Percentiles rank a stretch among this genome's conserved stretches.
These are phyloP conservation scores for Eurosta solidaginis DNA, from an alignment of 1,140 invertebrate species.

Conservation along the genomic window DNA sequence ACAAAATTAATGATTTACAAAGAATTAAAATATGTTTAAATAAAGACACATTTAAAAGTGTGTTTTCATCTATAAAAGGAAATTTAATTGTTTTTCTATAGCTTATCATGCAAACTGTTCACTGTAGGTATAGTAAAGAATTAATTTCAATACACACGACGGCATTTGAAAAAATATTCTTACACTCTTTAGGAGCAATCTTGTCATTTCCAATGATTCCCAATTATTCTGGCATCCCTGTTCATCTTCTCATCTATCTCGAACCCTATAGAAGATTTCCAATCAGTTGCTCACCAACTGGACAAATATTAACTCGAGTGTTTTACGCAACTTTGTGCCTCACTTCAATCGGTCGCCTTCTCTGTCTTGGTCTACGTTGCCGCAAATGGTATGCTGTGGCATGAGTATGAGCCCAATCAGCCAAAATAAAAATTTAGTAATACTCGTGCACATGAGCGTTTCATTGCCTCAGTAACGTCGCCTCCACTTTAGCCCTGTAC, in stretches of 20 bases:
- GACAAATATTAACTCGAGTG: not conserved
- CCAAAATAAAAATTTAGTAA: not conserved
- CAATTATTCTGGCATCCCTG: not conserved
- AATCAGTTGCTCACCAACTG: not conserved
- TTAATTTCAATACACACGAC: too few species aligned
- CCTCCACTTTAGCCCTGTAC: conserved; percentile 8
- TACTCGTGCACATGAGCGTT: not conserved
- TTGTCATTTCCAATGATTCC: not conserved
- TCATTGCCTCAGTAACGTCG: conserved; percentile 29
- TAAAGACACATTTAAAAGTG: too few species aligned
- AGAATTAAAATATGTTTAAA: too few species aligned
- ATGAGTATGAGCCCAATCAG: not conserved
- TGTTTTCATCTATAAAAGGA: too few species aligned
- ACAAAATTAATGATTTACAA: not conserved
- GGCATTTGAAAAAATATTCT: too few species aligned
- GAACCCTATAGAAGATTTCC: not conserved
- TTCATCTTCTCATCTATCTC: not conserved
- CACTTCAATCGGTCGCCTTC: not conserved
- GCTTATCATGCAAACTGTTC: too few species aligned
- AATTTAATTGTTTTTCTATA: too few species aligned
- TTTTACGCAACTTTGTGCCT: not conserved
- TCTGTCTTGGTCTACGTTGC: not conserved
- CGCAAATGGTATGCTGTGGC: not conserved
- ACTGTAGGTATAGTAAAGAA: too few species aligned
- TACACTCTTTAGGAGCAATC: too few species aligned